A percentile compares a stretch with the other conserved stretches of the same genome.
Evolutionary conservation across 2,113 vertebrate species (phyloP).

Genomic region (Hemibates koningsi): DNA sequence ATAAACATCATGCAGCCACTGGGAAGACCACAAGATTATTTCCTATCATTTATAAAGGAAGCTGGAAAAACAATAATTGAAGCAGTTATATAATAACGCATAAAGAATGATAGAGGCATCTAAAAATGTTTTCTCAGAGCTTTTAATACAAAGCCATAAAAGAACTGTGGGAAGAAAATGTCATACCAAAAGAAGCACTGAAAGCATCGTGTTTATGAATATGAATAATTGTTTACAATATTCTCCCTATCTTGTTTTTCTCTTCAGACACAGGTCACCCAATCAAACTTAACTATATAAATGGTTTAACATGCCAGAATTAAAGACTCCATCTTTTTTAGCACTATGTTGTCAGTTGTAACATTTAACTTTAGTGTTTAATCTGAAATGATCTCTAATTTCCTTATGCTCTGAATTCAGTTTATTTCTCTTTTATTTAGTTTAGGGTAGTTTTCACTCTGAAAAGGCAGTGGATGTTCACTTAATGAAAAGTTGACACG

Average conservation of each 20-base stretch:
- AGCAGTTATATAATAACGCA: background rate
- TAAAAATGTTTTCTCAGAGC: background rate
- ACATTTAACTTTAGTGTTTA: background rate
- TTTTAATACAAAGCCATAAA: background rate
- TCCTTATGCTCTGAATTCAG: background rate
- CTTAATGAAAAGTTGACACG: background rate
- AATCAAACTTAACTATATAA: background rate
- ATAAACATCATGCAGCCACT: background rate
- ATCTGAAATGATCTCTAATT: background rate
- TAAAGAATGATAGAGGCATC: background rate
- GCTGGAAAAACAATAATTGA: background rate
- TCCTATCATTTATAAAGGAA: conserved; percentile 10
- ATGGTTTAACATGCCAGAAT: background rate
- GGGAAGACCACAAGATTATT: background rate
- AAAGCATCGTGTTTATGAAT: background rate
- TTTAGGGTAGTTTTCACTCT: background rate
- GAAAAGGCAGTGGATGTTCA: background rate
- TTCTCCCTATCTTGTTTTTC: background rate
- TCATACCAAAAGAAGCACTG: background rate
- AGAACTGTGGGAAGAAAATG: background rate
- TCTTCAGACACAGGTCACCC: background rate
- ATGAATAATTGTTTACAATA: background rate
- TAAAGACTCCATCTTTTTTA: background rate
- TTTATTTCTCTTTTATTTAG: background rate
- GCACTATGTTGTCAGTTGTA: background rate